phyloP scores from a whole-genome alignment of 1,140 invertebrate genomes.

The Drosophila repletoides region DNA sequence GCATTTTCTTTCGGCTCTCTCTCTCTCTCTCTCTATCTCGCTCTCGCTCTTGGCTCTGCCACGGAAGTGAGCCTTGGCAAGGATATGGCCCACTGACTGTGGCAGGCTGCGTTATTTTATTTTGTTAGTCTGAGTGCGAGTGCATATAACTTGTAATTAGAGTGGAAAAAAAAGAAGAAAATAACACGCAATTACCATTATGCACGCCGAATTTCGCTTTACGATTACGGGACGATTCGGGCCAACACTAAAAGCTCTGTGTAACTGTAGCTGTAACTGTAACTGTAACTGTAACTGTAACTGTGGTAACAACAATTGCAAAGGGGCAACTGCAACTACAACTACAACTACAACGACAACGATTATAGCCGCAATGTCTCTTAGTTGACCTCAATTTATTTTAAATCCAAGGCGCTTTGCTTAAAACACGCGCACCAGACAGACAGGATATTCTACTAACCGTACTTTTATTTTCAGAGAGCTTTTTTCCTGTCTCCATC shows the following conservation, averaged over 20 bases:
- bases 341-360: slow-evolving; percentile 35
- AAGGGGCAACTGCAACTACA: slow-evolving; percentile 15
- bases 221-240: slow-evolving; percentile 61
- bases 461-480: too few relatives aligned
- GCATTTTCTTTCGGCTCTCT: slow-evolving; percentile 61
- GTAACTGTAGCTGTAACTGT: slow-evolving; percentile 10
- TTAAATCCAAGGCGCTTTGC: slow-evolving; percentile 75
- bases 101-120: slow-evolving; percentile 31
- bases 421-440: slow-evolving; percentile 68
- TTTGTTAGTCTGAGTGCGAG: slow-evolving; percentile 19
- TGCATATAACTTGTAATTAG: slow-evolving; percentile 73
- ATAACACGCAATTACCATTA: slow-evolving; percentile 80
- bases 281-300: slow-evolving; percentile 20
- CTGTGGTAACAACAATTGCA: slow-evolving; percentile 6
- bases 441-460: slow-evolving; percentile 29
- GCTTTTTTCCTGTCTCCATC: neutral
- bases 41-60: neutral
- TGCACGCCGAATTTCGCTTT: slow-evolving; percentile 75
- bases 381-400: slow-evolving; percentile 72
- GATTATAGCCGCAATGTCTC: slow-evolving; percentile 36
- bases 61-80: slow-evolving; percentile 27
- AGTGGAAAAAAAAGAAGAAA: slow-evolving; percentile 58
- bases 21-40: slow-evolving; percentile 4
- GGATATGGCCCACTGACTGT: slow-evolving; percentile 26
- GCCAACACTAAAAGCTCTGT: slow-evolving; percentile 45